phyloP scores from a whole-genome alignment of 2,888 invertebrate species.

The Eubasilissa splendida region DNA sequence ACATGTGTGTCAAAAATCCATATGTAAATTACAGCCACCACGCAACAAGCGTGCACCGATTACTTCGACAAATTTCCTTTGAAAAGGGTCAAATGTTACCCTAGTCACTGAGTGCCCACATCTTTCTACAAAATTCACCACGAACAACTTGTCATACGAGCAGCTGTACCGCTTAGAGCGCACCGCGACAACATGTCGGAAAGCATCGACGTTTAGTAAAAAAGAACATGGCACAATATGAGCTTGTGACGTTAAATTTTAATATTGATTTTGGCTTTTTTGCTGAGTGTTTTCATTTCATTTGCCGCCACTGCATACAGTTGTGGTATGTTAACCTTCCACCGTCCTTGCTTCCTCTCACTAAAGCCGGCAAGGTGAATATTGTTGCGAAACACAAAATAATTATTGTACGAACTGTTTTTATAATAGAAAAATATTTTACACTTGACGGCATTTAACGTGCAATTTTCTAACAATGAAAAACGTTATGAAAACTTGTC shows the following conservation, averaged over 20 bases:
- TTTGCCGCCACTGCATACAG: not conserved
- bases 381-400: slow-evolving; percentile 34
- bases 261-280: not conserved
- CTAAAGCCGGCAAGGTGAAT: slow-evolving; percentile 14
- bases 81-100: too few species aligned
- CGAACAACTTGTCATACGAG: slow-evolving; percentile 27
- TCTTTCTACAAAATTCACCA: slow-evolving; percentile 2
- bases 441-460: too few species aligned
- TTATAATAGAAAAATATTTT: slow-evolving; percentile 5
- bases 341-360: slow-evolving; percentile 36
- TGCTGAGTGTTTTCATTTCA: not conserved
- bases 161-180: not conserved
- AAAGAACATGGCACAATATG: not conserved
- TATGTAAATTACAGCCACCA: too few species aligned
- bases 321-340: slow-evolving; percentile 29
- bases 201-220: not conserved
- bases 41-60: too few species aligned
- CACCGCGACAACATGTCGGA: not conserved
- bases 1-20: too few species aligned
- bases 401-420: not conserved
- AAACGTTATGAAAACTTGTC: too few species aligned
- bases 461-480: too few species aligned
- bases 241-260: not conserved
- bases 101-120: not conserved
- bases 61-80: too few species aligned